Base-by-base conservation (phyloP, 2,888 invertebrate genomes). In the Agonopterix alstromeriana region DNA sequence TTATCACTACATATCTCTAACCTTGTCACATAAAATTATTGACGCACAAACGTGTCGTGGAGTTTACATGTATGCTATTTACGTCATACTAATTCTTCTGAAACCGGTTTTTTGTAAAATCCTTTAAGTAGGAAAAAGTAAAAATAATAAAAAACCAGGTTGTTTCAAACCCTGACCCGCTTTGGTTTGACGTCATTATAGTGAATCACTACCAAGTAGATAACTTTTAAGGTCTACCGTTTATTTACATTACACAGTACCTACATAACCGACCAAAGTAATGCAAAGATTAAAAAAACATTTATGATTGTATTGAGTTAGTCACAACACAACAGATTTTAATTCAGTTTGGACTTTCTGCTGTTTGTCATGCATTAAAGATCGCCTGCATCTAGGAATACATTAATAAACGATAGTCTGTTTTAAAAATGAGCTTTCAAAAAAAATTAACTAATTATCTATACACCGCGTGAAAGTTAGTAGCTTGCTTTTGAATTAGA, bases 1-100 rank as follows among this genome's bases (percentile, higher is more conserved):
- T 67, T 75, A 72, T 72, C 67, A 55, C 43, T 57, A 53, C 53
- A 49, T 54, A 53, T 50, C 50, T 48, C 51, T 53, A 57, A 63
- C 67, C 63, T 67, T 67, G 65, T 56, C 57, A 52, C 47, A 51
- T 48, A 51, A 50, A 53, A 55, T 49, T 55, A 52, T 50, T 50
- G 46, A 27, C 27, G 27, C 27, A 27, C 27, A 46, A 54, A 53
- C 57, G 53, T 63, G 61, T 62, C 57, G 60, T 59, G 51, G 47
- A 51, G 51, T 59, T 61, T 64, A 53, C 61, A 49, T 27, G 53
- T 58, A 59, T 48, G 27, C 49, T 46, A 56, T 60, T 63, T 57
- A 59, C 59, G 63, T 63, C 65, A 61, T 47, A 36, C 40, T 43
- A 11, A 41, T 35, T 41, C 17, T 10, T 42, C 8, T 11, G 35